These are phyloP conservation scores for Zapornia atra DNA, from an alignment of 2,113 vertebrate genomes.

Conservation along the genomic window DNA sequence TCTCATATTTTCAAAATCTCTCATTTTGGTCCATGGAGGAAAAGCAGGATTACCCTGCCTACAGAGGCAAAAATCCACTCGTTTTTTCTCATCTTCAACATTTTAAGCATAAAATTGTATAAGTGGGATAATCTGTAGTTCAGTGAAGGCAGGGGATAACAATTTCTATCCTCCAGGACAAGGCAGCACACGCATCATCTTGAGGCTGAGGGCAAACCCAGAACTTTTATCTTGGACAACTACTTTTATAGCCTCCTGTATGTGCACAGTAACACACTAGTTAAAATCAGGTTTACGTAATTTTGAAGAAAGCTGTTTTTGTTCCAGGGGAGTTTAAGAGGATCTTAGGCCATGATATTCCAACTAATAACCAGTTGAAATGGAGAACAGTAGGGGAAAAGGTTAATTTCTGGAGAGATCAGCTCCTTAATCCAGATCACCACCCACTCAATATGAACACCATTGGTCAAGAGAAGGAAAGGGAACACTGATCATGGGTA, in stretches of 20 bases:
- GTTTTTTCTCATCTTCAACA: neutral
- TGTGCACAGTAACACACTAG: neutral
- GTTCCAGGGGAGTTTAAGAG: neutral
- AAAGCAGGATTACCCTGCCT: neutral
- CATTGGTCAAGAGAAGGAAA: neutral
- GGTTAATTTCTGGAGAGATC: neutral
- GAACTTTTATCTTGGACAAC: neutral
- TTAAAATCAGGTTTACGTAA: neutral
- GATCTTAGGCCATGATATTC: neutral
- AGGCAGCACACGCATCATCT: neutral
- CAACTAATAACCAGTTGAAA: neutral
- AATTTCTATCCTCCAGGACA: neutral
- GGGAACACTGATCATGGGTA: neutral
- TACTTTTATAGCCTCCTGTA: neutral
- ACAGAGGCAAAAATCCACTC: neutral
- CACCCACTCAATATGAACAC: neutral
- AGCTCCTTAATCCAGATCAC: neutral
- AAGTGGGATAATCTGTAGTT: neutral
- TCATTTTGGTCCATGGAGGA: neutral
- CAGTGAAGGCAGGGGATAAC: neutral
- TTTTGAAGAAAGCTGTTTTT: neutral
- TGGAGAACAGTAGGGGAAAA: neutral
- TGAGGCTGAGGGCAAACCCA: neutral
- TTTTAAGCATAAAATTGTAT: neutral
- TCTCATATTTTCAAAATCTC: neutral